Evolutionary conservation across 2,113 vertebrate species (phyloP).

Genomic region (Meleagris gallopavo): DNA sequence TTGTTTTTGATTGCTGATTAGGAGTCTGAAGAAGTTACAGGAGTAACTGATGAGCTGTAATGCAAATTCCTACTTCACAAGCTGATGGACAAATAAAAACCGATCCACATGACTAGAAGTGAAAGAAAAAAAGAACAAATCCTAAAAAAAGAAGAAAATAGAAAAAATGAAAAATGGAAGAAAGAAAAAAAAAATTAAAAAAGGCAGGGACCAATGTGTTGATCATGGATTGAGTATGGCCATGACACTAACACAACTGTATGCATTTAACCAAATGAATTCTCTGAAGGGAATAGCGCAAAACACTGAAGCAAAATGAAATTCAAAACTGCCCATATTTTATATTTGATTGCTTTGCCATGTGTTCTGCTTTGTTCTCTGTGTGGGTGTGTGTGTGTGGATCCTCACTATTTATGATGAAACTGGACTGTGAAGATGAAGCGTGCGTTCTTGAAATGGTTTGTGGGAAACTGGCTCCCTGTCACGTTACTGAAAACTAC

Average conservation of each 20-base stretch:
- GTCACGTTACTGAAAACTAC: slow-evolving; percentile 28
- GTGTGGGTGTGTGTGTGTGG: not conserved
- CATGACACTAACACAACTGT: not conserved
- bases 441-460: slow-evolving; percentile 28
- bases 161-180: no score
- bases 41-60: slow-evolving; percentile 6
- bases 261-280: not conserved
- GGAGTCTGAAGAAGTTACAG: not conserved
- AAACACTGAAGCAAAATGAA: slow-evolving; percentile 37
- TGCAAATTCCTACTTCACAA: not conserved
- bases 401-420: not conserved
- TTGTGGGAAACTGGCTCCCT: slow-evolving; percentile 39
- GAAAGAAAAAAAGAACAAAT: not conserved
- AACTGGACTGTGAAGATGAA: slow-evolving; percentile 21
- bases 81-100: not conserved
- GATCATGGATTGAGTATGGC: not conserved
- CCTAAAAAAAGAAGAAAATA: not conserved
- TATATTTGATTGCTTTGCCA: slow-evolving; percentile 47
- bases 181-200: no score
- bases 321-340: slow-evolving; percentile 37
- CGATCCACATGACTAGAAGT: not conserved
- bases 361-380: slow-evolving; percentile 45
- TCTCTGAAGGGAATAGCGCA: slow-evolving; percentile 1
- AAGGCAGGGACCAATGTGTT: not conserved
- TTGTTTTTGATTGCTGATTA: slow-evolving; percentile 37